A percentile compares a stretch with the other conserved stretches of the same genome.
Evolutionary conservation across 2,888 invertebrate species (phyloP).

Genomic region (Himalopsyche japonica): DNA sequence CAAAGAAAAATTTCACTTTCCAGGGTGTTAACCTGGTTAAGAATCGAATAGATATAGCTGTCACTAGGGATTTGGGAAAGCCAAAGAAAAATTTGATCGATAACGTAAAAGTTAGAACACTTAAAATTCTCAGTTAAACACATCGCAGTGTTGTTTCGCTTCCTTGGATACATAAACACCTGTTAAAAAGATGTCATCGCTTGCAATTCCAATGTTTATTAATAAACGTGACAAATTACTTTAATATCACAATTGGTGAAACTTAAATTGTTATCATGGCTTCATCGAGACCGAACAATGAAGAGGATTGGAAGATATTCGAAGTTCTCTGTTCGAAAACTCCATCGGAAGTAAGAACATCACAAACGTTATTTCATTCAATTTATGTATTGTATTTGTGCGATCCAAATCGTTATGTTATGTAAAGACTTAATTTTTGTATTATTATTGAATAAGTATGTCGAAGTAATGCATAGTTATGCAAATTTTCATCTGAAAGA

Average conservation of each 20-base stretch:
- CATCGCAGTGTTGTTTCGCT: background rate
- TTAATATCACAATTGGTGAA: background rate
- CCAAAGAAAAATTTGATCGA: background rate
- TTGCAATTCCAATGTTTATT: background rate
- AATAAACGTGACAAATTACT: background rate
- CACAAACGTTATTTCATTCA: background rate
- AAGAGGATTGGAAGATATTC: conserved; percentile 76
- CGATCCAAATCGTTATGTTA: background rate
- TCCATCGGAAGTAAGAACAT: conserved; percentile 57
- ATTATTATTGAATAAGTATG: background rate
- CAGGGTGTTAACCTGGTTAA: background rate
- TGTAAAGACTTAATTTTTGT: background rate
- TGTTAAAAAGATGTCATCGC: background rate
- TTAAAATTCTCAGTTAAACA: background rate
- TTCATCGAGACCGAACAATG: conserved; percentile 51
- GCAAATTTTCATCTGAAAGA: background rate
- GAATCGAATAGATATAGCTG: background rate
- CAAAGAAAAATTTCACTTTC: no score
- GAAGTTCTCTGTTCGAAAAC: conserved; percentile 67
- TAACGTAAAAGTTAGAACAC: background rate
- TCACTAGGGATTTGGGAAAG: background rate
- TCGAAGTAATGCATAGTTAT: background rate
- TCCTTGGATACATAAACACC: background rate
- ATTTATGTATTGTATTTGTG: background rate
- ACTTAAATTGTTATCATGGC: conserved; percentile 20